These are phyloP conservation scores for Platerodrilus igneus DNA, from an alignment of 2,888 invertebrate genomes.

Conservation along the genomic window DNA sequence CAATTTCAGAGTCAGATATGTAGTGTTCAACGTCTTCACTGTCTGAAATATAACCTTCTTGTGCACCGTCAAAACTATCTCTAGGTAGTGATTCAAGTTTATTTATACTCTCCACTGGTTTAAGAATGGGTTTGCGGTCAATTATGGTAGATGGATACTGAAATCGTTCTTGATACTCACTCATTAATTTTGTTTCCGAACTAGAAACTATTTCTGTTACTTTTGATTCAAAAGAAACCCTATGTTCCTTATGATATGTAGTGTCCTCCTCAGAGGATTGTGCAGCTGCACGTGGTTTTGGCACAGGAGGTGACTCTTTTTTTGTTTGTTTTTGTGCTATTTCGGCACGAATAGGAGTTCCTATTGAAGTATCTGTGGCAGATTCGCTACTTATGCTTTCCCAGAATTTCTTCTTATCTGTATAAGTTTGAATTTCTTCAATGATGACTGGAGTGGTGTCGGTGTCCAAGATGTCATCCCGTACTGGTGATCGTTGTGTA, in stretches of 20 bases:
- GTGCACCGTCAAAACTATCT: constrained; percentile 44
- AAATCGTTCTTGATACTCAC: constrained; percentile 45
- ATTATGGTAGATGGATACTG: constrained; percentile 34
- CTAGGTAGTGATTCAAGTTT: constrained; percentile 26
- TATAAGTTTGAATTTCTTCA: constrained; percentile 45
- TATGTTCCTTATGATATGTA: constrained; percentile 15
- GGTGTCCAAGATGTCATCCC: constrained; percentile 19
- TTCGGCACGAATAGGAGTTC: constrained; percentile 35
- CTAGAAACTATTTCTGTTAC: constrained; percentile 7
- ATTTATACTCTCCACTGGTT: constrained; percentile 19
- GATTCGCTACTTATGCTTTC: constrained; percentile 46
- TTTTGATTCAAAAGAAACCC: constrained; percentile 29
- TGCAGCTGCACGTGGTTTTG: constrained; percentile 45
- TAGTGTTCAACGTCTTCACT: constrained; percentile 47
- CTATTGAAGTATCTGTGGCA: constrained; percentile 25
- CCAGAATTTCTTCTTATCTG: constrained; percentile 52
- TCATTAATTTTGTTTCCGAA: constrained; percentile 28
- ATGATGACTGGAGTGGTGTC: constrained; percentile 20
- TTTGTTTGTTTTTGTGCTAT: constrained; percentile 36
- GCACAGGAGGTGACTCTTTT: constrained; percentile 39
- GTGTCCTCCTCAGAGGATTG: constrained; percentile 33
- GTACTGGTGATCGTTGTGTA: constrained; percentile 24
- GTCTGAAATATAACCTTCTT: constrained; percentile 47
- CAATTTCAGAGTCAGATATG: constrained; percentile 47
- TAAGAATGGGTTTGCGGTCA: constrained; percentile 12